Evolutionary conservation across 2,113 vertebrate species (phyloP).

Genomic region (Catharus fuscescens): DNA sequence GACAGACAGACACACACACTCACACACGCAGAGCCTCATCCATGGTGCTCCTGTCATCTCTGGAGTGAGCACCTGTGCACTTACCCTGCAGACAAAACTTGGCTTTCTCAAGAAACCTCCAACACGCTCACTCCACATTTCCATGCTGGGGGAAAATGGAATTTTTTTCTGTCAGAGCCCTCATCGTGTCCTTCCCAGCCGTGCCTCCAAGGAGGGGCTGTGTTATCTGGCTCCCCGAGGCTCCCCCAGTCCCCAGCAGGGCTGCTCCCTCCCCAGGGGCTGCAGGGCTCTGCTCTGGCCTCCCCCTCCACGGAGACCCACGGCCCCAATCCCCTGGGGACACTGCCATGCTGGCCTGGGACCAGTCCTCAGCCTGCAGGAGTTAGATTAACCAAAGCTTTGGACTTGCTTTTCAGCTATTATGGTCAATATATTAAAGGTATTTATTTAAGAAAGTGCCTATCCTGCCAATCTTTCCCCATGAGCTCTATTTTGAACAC

Average conservation of each 20-base stretch:
- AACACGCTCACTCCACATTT: accelerated
- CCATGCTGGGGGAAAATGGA: not conserved
- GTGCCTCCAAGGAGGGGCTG: no score
- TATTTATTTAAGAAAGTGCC: slow-evolving; percentile 66
- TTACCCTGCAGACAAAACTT: not conserved
- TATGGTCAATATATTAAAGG: slow-evolving; percentile 50
- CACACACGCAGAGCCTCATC: not conserved
- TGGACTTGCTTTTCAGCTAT: slow-evolving; percentile 33
- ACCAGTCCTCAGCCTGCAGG: not conserved
- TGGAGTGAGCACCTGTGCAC: accelerated
- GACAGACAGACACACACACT: accelerated
- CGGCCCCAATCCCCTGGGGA: not conserved
- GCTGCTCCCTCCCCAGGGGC: not conserved
- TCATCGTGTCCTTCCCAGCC: not conserved
- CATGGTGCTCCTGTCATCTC: no score
- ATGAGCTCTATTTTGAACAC: slow-evolving; percentile 57
- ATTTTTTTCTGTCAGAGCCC: not conserved
- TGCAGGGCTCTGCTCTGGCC: not conserved
- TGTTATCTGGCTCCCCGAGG: not conserved
- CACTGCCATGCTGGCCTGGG: accelerated
- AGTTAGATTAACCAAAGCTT: not conserved
- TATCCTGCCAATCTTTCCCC: slow-evolving; percentile 66
- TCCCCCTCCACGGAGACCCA: accelerated
- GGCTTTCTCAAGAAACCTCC: not conserved
- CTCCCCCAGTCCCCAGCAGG: accelerated